Conservation (phyloP, 2,113 vertebrate genomes). For the Lagenorhynchus albirostris region DNA sequence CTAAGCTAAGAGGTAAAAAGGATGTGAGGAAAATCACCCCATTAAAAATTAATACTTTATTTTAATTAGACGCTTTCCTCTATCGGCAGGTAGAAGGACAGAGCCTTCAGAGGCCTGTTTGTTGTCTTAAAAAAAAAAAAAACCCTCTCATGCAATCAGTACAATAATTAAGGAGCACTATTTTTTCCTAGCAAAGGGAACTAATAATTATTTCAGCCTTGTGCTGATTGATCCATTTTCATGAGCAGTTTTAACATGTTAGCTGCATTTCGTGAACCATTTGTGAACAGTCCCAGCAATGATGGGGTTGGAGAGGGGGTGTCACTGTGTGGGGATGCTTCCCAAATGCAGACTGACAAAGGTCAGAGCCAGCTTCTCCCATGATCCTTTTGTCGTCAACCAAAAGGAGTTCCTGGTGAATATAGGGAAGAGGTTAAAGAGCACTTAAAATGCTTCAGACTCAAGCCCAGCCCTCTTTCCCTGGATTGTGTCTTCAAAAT, state of each 20-base stretch:
- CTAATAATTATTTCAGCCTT: constrained; percentile 80
- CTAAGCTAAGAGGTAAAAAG: constrained; percentile 30
- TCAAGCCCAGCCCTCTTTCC: not conserved
- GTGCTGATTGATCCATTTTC: constrained; percentile 77
- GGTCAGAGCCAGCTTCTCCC: not conserved
- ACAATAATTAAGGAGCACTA: constrained; percentile 77
- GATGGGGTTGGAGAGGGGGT: rapidly evolving
- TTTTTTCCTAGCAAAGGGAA: constrained; percentile 75
- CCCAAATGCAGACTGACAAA: not conserved
- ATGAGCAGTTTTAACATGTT: constrained; percentile 73
- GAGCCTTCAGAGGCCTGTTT: constrained; percentile 75
- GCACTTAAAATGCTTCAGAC: not conserved
- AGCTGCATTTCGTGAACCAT: constrained; percentile 60
- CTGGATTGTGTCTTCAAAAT: not conserved
- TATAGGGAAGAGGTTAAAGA: not conserved
- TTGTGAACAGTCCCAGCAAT: not conserved
- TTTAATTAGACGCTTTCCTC: constrained; percentile 75
- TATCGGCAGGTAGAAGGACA: constrained; percentile 76
- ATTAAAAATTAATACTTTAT: constrained; percentile 73
- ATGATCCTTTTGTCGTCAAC: not conserved
- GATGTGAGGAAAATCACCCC: not conserved
- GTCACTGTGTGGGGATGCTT: not conserved
- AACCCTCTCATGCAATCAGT: constrained; percentile 73
- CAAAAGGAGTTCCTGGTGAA: not conserved
- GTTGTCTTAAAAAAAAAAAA: constrained; percentile 66